Percentiles rank a stretch among this genome's conserved stretches.
Evolutionary conservation across 2,113 vertebrate genomes (phyloP).

Genomic region (Galeopterus variegatus): DNA sequence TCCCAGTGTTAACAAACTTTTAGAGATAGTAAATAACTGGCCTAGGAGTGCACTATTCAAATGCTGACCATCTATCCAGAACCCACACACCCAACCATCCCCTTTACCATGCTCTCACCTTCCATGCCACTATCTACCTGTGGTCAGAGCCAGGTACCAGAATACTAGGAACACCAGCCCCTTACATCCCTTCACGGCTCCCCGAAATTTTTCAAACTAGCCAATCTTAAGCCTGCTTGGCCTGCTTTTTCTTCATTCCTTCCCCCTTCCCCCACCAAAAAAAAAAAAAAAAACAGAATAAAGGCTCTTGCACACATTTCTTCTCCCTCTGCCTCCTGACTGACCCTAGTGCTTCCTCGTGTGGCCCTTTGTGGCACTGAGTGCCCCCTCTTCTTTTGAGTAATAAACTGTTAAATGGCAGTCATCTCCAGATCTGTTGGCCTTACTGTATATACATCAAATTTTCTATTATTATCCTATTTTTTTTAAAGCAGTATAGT

Average conservation of each 20-base stretch:
- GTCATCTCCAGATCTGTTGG: background rate
- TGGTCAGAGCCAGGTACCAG: background rate
- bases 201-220: conserved; percentile 10
- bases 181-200: background rate
- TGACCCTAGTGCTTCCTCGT: background rate
- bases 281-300: too few species aligned
- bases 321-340: background rate
- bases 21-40: background rate
- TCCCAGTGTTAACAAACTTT: background rate
- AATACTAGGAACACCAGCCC: background rate
- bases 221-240: background rate
- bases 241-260: background rate
- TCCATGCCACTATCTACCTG: background rate
- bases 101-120: background rate
- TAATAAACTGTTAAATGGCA: background rate
- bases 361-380: background rate
- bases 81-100: background rate
- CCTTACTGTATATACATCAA: background rate
- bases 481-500: background rate
- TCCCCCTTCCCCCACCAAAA: background rate
- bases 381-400: background rate
- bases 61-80: background rate
- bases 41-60: background rate
- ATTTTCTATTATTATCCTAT: background rate
- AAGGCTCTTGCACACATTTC: background rate